Evolutionary conservation across 2,797 vertebrate genomes (phyloP).

Genomic region (Sebastolobus altivelis): DNA sequence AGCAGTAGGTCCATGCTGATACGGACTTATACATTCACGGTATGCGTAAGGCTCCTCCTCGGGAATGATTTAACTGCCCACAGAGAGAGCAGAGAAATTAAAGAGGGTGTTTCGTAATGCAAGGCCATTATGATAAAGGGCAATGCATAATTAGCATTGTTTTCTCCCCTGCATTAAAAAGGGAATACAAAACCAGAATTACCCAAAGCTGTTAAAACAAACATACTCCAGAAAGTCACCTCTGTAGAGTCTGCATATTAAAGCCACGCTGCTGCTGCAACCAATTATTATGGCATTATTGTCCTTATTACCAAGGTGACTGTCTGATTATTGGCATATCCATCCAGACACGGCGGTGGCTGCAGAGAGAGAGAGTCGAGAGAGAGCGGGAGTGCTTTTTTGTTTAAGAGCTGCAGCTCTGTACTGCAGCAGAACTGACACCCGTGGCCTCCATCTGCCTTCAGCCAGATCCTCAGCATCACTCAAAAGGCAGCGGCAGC

Average conservation of each 20-base stretch:
- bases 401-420: slow-evolving; percentile 52
- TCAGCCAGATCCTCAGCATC: slow-evolving; percentile 45
- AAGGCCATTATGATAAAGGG: slow-evolving; percentile 73
- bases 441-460: slow-evolving; percentile 49
- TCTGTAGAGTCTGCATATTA: slow-evolving; percentile 44
- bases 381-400: slow-evolving; percentile 11
- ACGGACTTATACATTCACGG: slow-evolving; percentile 77
- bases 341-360: slow-evolving; percentile 19
- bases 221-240: slow-evolving; percentile 45
- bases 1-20: slow-evolving; percentile 66
- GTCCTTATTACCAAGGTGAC: slow-evolving; percentile 61
- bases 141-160: slow-evolving; percentile 62
- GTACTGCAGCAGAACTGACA: slow-evolving; percentile 61
- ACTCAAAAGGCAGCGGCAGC: slow-evolving; percentile 38
- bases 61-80: slow-evolving; percentile 70
- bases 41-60: slow-evolving; percentile 67
- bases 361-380: background rate
- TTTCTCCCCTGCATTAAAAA: slow-evolving; percentile 49
- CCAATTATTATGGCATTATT: slow-evolving; percentile 51
- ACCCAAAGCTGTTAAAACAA: slow-evolving; percentile 53
- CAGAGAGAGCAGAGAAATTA: slow-evolving; percentile 62
- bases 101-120: slow-evolving; percentile 68
- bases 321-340: slow-evolving; percentile 59
- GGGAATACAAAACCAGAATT: slow-evolving; percentile 56
- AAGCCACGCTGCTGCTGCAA: slow-evolving; percentile 18